phyloP scores from a whole-genome alignment of 2,888 invertebrate genomes.

The Rotaria socialis region DNA sequence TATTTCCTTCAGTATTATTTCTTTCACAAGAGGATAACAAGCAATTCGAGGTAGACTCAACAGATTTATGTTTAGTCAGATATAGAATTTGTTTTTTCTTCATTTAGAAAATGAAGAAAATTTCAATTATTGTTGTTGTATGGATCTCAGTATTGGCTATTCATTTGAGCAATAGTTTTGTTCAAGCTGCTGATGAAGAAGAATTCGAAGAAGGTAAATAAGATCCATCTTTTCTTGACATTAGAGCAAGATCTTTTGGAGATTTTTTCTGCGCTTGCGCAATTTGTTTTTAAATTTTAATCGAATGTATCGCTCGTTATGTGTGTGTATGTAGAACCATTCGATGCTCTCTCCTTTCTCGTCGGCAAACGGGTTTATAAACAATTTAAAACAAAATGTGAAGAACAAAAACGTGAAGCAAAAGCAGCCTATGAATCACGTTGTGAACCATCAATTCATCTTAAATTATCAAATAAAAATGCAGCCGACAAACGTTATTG shows the following conservation, averaged over 20 bases:
- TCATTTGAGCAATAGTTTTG: not conserved
- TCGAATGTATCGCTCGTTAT: not conserved
- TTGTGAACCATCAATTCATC: not conserved
- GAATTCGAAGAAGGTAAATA: constrained; percentile 5
- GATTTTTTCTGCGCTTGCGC: not conserved
- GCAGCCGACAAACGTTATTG: not conserved
- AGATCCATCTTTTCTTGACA: not conserved
- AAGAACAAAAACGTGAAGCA: constrained; percentile 32
- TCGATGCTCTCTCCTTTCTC: not conserved
- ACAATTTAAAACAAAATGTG: constrained; percentile 33
- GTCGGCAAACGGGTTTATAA: constrained; percentile 29
- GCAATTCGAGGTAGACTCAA: not conserved
- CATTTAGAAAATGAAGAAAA: not conserved
- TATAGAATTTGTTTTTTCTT: not conserved
- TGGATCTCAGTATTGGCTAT: not conserved
- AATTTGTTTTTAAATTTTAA: not conserved
- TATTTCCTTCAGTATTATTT: not conserved
- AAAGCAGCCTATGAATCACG: constrained; percentile 12
- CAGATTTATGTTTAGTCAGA: too few species aligned
- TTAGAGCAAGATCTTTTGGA: not conserved
- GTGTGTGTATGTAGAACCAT: not conserved
- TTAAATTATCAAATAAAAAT: not conserved
- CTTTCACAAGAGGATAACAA: not conserved
- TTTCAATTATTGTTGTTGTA: not conserved
- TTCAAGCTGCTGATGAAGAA: not conserved